Evolutionary conservation across 2,113 vertebrate genomes (phyloP), one percentile per base, ranked within the genome.

Genomic region (Pseudorasbora parva): DNA sequence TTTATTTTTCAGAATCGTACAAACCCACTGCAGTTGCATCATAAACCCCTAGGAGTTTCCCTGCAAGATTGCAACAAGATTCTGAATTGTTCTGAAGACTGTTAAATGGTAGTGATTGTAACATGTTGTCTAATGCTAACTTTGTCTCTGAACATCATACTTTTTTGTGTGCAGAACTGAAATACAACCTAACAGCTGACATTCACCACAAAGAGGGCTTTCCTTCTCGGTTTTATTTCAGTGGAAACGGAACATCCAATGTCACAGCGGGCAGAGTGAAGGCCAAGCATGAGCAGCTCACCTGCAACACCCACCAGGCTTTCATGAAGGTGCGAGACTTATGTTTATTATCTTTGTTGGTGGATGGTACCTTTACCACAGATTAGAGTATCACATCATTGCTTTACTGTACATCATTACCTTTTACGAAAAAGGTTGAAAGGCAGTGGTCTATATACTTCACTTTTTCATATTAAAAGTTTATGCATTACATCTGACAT

Each of bases 141-240:
- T 45, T 78, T 78, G 43, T 43, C 43, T 21, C 27, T 75, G 7
- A 51, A 33, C 25, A 15, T 25, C 19, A 41, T 78, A 15, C 17
- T 37, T 62, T 76, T 82, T 87, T 59, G 6, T 88, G 81, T 90
- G 90, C 66, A 99, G 98, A 96, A 47, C 89, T 99, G 85, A 92
- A 94, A 81, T 99, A 98, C 90, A 97, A 97, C 88, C 86, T 99
- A 85, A 97, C 94, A 30, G 90, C 97, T 84, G 98, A 99, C 14
- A 90, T 96, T 84, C 93, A 90, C 73, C 95, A 96, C 89, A 97
- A 93, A 87, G 89, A 93, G 0, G 93, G 93, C 33, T 93, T 95
- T 72, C 95, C 95, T 80, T 92, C 95, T 57, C 96, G 98, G 57
- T 98, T 99, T 91, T 96, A 97, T 91, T 98, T 99, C 91, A 93